Base-by-base conservation (phyloP, 2,113 vertebrate species). In the Petromus typicus region DNA sequence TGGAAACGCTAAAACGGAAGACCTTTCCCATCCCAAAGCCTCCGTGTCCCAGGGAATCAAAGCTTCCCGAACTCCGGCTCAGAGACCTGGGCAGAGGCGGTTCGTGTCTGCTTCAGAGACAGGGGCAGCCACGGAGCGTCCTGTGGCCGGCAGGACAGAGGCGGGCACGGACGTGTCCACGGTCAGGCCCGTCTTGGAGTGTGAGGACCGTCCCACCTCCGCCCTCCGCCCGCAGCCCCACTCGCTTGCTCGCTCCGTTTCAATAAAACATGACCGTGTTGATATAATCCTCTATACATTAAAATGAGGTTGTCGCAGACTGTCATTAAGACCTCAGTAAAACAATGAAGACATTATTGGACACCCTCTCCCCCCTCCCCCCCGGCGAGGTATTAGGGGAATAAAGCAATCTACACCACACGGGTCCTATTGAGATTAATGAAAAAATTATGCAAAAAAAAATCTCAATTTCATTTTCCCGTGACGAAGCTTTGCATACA, bases 361-460 rank as follows among this genome's bases (percentile, higher is more conserved):
- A 97, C 97, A 97, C 69, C 66, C 57, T 13, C 30, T 4, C 90
- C 57, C 16, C 30, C 5, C 90, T 98, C 99, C 98, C 99, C 98
- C 95, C 98, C 95, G 98, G 99, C 98, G 98, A 98, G 97, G 99
- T 98, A 99, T 99, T 99, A 99, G 97, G 98, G 97, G 98, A 99
- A 99, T 99, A 99, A 99, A 99, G 98, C 98, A 98, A 98, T 99
- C 98, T 97, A 95, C 98, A 97, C 99, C 98, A 98, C 98, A 98
- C 98, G 99, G 98, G 98, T 98, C 98, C 99, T 98, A 99, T 99
- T 99, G 99, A 99, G 99, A 99, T 99, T 99, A 99, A 99, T 99
- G 99, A 98, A 99, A 99, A 99, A 99, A 99, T 98, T 98, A 99
- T 99, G 98, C 98, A 98, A 99, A 98, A 99, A n/a, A 97, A 99